These are phyloP conservation scores for Pachyuromys duprasi DNA, from an alignment of 2,797 vertebrate genomes.

Conservation along the genomic window DNA sequence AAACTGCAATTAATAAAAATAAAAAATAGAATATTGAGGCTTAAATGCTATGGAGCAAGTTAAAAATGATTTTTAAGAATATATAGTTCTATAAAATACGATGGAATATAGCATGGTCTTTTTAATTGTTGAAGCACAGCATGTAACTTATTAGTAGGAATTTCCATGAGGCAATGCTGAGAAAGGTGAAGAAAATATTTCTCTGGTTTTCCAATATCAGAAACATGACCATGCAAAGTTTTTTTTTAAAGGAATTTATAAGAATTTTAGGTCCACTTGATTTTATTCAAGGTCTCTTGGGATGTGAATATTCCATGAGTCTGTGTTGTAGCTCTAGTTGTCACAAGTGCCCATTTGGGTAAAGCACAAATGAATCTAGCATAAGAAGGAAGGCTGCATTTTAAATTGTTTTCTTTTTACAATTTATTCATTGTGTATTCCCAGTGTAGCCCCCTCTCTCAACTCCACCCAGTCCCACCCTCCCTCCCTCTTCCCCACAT, in stretches of 20 bases:
- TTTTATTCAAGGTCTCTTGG: not conserved
- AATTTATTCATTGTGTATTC: too few relatives aligned
- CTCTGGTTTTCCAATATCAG: constrained; percentile 6
- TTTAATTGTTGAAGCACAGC: constrained; percentile 52
- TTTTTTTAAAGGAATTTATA: not conserved
- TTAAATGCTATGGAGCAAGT: constrained; percentile 18
- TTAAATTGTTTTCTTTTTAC: too few relatives aligned
- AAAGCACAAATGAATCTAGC: not conserved
- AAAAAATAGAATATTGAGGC: not conserved
- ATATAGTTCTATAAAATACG: constrained; percentile 18
- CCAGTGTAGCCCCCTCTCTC: too few relatives aligned
- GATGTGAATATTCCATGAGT: not conserved
- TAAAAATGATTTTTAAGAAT: not conserved
- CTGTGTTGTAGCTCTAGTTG: not conserved
- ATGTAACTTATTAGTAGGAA: constrained; percentile 13
- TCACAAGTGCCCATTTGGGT: not conserved
- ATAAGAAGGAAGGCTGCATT: not conserved
- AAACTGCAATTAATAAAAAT: not conserved
- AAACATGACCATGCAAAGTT: constrained; percentile 17
- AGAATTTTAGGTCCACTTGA: not conserved
- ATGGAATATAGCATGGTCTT: constrained; percentile 26
- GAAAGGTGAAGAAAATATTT: constrained; percentile 17
- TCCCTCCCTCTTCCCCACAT: too few relatives aligned
- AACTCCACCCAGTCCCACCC: too few relatives aligned
- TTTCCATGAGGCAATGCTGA: not conserved